Evolutionary conservation across 2,797 vertebrate genomes (phyloP), one percentile per base, ranked within the genome.

Genomic region (Hypotaenidia okinawae): DNA sequence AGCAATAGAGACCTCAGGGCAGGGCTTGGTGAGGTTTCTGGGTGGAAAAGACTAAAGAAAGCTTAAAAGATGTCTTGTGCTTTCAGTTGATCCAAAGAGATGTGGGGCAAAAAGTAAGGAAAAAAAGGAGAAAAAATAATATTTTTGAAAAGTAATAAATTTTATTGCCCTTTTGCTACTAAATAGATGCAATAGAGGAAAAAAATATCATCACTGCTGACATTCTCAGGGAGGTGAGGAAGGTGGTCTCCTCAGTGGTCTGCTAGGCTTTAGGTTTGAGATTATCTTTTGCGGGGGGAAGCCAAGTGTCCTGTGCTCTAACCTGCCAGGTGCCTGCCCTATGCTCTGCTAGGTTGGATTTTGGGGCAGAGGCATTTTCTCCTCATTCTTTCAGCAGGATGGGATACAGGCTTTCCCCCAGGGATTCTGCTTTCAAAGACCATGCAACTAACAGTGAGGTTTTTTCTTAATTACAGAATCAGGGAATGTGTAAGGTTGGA

Each of bases 321-420:
- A 32, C 55, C 15, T 54, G 25, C 27, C n/a, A 39, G 37, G 55
- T 8, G 13, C 5, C 15, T 45, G 43, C 28, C 22, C n/a, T 41
- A 1, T 1, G 0, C 25, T 52, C 15, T 24, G 28, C 39, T 16
- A 13, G 13, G 28, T 0, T 68, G 81, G 33, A n/a, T 84, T 58
- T 24, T 24, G 76, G 45, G 10, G 28, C 32, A 55, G 74, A 43
- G 8, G 8, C 52, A 14, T 59, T 43, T 79, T 74, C 51, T 87
- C 21, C 30, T 51, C 24, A 45, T 58, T 17, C 43, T 66, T 64
- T 70, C 18, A 51, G n/a, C 55, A 83, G 63, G 49, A 33, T 8
- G 14, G 16, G 9, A 18, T 37, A 35, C n/a, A 21, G 69, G 24
- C 9, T 43, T 74, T 32, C 33, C 14, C 13, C 8, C 28, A 54